Percentiles rank a stretch among this genome's conserved stretches.
Conservation (phyloP, 2,797 vertebrate genomes). For the Mormyrus hasselquistii region DNA sequence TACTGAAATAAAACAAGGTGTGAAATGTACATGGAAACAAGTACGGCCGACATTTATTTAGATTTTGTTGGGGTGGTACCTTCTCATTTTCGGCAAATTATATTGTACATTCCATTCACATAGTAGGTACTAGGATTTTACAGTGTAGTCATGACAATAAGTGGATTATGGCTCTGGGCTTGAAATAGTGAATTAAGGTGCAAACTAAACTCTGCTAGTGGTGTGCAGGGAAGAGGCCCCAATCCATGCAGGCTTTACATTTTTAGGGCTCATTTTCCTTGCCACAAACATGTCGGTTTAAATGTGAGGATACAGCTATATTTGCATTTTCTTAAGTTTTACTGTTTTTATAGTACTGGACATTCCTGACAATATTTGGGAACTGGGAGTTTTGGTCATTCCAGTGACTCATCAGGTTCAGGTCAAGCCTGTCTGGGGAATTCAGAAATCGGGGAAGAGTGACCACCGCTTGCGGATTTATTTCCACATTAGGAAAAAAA, state of each 20-base stretch:
- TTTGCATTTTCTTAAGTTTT: slow-evolving; percentile 5
- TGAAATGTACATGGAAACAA: background rate
- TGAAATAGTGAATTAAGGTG: background rate
- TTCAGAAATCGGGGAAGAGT: background rate
- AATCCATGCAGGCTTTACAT: background rate
- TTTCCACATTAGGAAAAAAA: slow-evolving; percentile 5
- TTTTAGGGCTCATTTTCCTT: background rate
- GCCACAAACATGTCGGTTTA: background rate
- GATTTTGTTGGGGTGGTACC: background rate
- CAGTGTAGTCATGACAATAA: background rate
- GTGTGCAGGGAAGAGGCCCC: background rate
- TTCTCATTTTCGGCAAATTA: background rate
- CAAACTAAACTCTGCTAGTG: background rate
- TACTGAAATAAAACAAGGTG: background rate
- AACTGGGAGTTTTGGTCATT: background rate
- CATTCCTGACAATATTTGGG: slow-evolving; percentile 11
- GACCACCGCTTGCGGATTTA: background rate
- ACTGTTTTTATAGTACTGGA: slow-evolving; percentile 12
- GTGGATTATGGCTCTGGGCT: background rate
- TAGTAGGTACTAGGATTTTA: background rate
- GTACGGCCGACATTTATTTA: background rate
- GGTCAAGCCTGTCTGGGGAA: background rate
- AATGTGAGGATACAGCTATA: background rate
- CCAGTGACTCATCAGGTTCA: background rate
- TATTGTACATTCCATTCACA: background rate